phyloP scores from a whole-genome alignment of 1,140 invertebrate species.

The Drosophila sucinea region DNA sequence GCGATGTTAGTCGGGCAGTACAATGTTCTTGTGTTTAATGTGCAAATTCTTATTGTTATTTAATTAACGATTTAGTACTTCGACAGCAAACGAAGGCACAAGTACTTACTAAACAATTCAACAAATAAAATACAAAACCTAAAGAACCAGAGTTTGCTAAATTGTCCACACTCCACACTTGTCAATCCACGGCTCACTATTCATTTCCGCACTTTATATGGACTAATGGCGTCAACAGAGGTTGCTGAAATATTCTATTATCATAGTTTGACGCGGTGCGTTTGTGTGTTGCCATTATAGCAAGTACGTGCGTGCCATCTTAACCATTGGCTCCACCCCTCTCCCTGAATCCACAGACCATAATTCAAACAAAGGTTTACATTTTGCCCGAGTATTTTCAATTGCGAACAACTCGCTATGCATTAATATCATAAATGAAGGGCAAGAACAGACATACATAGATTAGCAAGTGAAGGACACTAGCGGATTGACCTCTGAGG shows the following conservation, averaged over 20 bases:
- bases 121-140: slow-evolving; percentile 7
- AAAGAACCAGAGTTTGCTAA: neutral
- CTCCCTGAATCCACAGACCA: neutral
- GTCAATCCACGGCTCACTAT: slow-evolving; percentile 2
- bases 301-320: slow-evolving; percentile 31
- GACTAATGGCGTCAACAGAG: slow-evolving; percentile 32
- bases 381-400: slow-evolving; percentile 30
- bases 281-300: slow-evolving; percentile 15
- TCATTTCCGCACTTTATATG: slow-evolving; percentile 48
- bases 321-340: slow-evolving; percentile 33
- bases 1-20: too few relatives aligned
- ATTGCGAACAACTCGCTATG: slow-evolving; percentile 43
- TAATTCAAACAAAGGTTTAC: too few relatives aligned
- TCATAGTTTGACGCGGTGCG: slow-evolving; percentile 55
- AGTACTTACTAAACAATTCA: too few relatives aligned
- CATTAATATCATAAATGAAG: slow-evolving; percentile 59
- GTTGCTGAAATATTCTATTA: slow-evolving; percentile 52
- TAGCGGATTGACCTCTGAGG: slow-evolving; percentile 40
- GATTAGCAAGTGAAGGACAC: slow-evolving; percentile 36
- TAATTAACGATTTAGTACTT: too few relatives aligned
- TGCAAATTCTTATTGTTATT: too few relatives aligned
- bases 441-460: slow-evolving; percentile 30
- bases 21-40: too few relatives aligned
- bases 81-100: too few relatives aligned
- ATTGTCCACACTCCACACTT: slow-evolving; percentile 22